Conservation (phyloP, 2,113 vertebrate genomes). For the Tenebrosternarchus preto region DNA sequence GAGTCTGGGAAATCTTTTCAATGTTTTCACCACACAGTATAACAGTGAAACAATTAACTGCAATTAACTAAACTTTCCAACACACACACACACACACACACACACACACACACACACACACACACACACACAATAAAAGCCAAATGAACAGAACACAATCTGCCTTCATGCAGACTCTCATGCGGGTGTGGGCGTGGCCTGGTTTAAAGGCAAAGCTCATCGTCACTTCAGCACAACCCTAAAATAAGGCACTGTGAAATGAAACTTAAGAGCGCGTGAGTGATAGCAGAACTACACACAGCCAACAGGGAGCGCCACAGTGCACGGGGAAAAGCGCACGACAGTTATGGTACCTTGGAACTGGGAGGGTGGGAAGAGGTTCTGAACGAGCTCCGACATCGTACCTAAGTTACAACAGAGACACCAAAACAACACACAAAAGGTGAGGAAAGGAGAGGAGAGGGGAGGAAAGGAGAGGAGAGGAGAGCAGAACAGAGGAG, state of each 20-base stretch:
- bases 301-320: slow-evolving; percentile 33
- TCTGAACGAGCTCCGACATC: slow-evolving; percentile 83
- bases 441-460: neutral
- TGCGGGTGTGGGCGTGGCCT: slow-evolving; percentile 15
- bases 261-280: slow-evolving; percentile 5
- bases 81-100: no score
- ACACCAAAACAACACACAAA: slow-evolving; percentile 60
- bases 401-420: slow-evolving; percentile 78
- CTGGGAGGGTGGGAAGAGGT: slow-evolving; percentile 82
- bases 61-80: neutral
- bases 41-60: neutral
- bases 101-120: neutral
- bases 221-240: neutral
- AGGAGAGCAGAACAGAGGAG: neutral
- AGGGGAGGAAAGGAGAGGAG: neutral
- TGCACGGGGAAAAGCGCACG: slow-evolving; percentile 46
- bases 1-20: neutral
- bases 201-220: no score
- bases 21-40: neutral
- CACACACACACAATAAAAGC: neutral
- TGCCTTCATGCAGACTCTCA: slow-evolving; percentile 34
- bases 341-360: slow-evolving; percentile 76
- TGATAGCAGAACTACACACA: slow-evolving; percentile 33
- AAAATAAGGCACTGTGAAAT: slow-evolving; percentile 35
- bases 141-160: neutral